Base-by-base conservation (phyloP, 2,888 invertebrate species). In the Diachrysia chrysitis region DNA sequence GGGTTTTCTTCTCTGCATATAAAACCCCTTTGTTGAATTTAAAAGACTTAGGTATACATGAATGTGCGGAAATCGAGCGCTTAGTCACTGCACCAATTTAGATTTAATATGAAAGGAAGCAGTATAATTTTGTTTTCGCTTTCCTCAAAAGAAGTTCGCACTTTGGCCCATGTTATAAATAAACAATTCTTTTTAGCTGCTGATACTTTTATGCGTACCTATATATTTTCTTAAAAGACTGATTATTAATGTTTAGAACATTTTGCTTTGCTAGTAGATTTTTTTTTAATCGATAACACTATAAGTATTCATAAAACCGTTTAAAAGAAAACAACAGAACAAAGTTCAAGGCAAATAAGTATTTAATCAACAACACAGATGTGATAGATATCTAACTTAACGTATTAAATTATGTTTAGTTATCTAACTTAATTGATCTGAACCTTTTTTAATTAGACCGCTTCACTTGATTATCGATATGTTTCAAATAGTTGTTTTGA, bases 21-120 rank as follows among this genome's bases (percentile, higher is more conserved):
- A 32, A 10, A 32, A 32, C 10, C 10, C 32, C 32, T 32, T 32
- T 10, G 7, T 10, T 7, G 0, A 32, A 32, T 32, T 10, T 10
- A 10, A 7, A 5, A 29, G 7, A 32, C 1, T 2, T 10, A 32
- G 10, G 32, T 6, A 16, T 3, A 4, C n/a, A 42, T 42, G 42
- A 16, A n/a, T 42, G 42, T 42, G 42, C 42, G 42, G n/a, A 42
- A 42, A 42, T 42, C 42, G 6, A 42, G 42, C 42, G n/a, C 42
- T 42, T 42, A 42, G n/a, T 42, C 42, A 42, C 42, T n/a, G 42
- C n/a, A 42, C 42, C 14, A 4, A n/a, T 42, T 42, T 42, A 42
- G 42, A 42, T n/a, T 37, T 42, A n/a, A 42, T n/a, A 42, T 42
- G 16, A 42, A 42, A 42, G 42, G n/a, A 42, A 42, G 42, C n/a